Conservation (phyloP, 2,888 invertebrate genomes). For the Vesta saturnalis region DNA sequence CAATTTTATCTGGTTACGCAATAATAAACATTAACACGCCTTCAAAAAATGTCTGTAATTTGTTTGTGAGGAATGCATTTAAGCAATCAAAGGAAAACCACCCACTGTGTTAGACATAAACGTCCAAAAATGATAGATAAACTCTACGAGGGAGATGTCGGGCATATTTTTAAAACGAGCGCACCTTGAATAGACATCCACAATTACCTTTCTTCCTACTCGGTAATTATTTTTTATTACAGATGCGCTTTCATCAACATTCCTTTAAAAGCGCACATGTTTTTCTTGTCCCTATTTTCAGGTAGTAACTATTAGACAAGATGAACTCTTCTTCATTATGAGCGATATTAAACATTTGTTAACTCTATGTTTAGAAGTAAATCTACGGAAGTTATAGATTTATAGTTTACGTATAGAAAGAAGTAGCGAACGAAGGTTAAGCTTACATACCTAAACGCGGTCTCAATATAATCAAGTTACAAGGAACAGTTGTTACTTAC, state of each 20-base stretch:
- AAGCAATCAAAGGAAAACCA: slow-evolving; percentile 2
- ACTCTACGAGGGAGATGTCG: background rate
- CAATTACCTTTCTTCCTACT: slow-evolving; percentile 12
- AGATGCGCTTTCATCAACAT: slow-evolving; percentile 15
- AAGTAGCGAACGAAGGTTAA: slow-evolving; percentile 23
- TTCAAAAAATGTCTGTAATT: background rate
- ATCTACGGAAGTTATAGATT: no score
- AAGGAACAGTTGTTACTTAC: slow-evolving; percentile 66
- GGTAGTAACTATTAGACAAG: background rate
- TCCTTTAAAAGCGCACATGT: slow-evolving; percentile 5
- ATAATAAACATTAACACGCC: no score
- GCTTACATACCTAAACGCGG: slow-evolving; percentile 28
- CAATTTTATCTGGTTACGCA: no score
- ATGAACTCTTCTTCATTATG: no score
- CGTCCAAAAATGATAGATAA: slow-evolving; percentile 4
- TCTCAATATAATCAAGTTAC: slow-evolving; percentile 24
- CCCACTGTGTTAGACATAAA: slow-evolving; percentile 1
- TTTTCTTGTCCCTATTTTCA: background rate
- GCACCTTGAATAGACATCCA: slow-evolving; percentile 4
- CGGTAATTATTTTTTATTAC: slow-evolving; percentile 9
- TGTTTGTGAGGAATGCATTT: background rate
- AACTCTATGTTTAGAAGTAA: no score
- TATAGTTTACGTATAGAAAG: background rate
- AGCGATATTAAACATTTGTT: no score
- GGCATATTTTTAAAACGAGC: slow-evolving; percentile 3